Base-by-base conservation (phyloP, 2,888 invertebrate genomes). In the Microdon myrmicae region DNA sequence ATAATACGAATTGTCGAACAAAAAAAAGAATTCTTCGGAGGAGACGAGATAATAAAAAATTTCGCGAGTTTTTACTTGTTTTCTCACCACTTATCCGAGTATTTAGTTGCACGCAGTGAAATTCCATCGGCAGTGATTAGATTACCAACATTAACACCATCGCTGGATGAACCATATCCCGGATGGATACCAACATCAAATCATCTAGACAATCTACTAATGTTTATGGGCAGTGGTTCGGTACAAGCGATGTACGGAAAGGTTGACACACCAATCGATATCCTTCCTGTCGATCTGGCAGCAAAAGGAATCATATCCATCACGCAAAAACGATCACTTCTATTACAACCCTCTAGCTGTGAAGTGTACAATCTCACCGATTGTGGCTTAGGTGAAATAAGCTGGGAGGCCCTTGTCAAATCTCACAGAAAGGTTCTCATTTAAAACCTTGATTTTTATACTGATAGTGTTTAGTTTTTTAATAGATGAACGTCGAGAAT, bases 101-200 rank as follows among this genome's bases (percentile, higher is more conserved):
- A 28, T 3, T 32, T 64, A n/a, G 47, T 64, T 12, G 39, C 43
- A 3, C 39, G 43, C 7, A 58, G 64, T 17, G 2, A 26, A 0
- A 9, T 58, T 3, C 64, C 56, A 14, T 45, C 51, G 0, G 37
- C 51, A 7, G 28, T 64, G 8, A 53, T 47, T 5, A 51, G 64
- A 5, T 28, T 64, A 0, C 47, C 45, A 3, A 64, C 64, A 7
- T 19, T 64, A n/a, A 53, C 51, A 3, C 64, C 64, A 6, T 64
- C 64, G 0, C 8, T 64, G 14, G 43, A 29, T 4, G 58, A 64
- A 26, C 64, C 64, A 3, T 53, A 47, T 32, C 35, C 64, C 3
- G 64, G 64, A 8, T 64, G 64, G 64, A 53, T 64, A 6, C 38
- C 56, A 12, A 53, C 41, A 1, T 47, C 64, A 4, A 64, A 64